phyloP scores from a whole-genome alignment of 2,113 vertebrate species.

The Psettodes erumei region DNA sequence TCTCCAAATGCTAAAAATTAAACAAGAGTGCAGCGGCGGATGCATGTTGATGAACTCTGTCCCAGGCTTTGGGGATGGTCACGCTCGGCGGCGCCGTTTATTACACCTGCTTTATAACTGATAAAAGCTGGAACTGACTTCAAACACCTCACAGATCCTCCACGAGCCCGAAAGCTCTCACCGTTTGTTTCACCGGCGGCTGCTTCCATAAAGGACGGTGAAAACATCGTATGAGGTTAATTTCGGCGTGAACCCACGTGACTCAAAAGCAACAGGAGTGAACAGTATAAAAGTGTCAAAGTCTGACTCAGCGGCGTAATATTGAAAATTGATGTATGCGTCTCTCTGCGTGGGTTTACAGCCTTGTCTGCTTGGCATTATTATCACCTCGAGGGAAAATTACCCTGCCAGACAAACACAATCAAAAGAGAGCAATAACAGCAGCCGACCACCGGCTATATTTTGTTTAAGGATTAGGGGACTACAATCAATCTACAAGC shows the following conservation, averaged over 20 bases:
- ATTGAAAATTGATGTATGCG: slow-evolving; percentile 48
- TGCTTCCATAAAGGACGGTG: slow-evolving; percentile 46
- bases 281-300: slow-evolving; percentile 36
- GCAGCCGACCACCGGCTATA: background rate
- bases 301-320: slow-evolving; percentile 31
- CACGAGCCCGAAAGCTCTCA: slow-evolving; percentile 31
- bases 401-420: background rate
- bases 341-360: slow-evolving; percentile 25
- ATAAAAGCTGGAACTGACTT: slow-evolving; percentile 65
- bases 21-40: slow-evolving; percentile 37
- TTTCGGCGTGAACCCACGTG: slow-evolving; percentile 14
- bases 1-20: slow-evolving; percentile 34
- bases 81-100: slow-evolving; percentile 64
- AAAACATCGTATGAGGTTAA: slow-evolving; percentile 53
- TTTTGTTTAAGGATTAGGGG: background rate
- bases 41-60: slow-evolving; percentile 63
- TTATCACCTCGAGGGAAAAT: slow-evolving; percentile 35
- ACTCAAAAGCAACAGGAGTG: no score
- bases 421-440: slow-evolving; percentile 16
- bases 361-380: slow-evolving; percentile 27
- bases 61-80: slow-evolving; percentile 50
- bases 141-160: slow-evolving; percentile 52
- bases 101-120: slow-evolving; percentile 66
- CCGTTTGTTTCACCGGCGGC: slow-evolving; percentile 62
- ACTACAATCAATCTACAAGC: background rate